Conservation (phyloP, 2,113 vertebrate species). For the Hiodon tergisus region DNA sequence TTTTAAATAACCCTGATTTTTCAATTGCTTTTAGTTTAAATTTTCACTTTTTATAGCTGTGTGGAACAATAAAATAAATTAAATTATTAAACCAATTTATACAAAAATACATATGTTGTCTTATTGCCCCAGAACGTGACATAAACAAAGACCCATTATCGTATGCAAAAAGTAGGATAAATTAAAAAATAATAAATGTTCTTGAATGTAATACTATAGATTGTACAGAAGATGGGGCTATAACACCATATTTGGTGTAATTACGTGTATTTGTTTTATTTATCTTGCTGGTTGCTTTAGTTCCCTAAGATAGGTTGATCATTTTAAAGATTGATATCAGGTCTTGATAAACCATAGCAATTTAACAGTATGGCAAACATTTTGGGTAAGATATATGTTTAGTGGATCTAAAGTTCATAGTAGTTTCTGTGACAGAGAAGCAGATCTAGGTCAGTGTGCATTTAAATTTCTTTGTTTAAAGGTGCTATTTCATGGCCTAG, state of each 20-base stretch:
- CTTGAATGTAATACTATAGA: conserved; percentile 37
- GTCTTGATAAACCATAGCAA: background rate
- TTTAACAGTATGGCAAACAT: background rate
- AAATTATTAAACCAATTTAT: too few relatives aligned
- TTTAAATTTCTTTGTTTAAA: background rate
- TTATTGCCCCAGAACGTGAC: too few relatives aligned
- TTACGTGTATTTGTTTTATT: background rate
- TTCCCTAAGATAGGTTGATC: too few relatives aligned
- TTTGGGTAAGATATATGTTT: background rate
- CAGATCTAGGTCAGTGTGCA: background rate
- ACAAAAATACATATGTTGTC: too few relatives aligned
- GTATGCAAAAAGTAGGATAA: too few relatives aligned
- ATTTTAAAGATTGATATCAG: background rate
- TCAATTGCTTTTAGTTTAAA: too few relatives aligned
- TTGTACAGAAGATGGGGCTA: conserved; percentile 52
- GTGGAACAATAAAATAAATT: too few relatives aligned
- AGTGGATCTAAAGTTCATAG: background rate
- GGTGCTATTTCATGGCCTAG: background rate
- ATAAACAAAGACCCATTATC: too few relatives aligned
- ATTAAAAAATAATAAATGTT: too few relatives aligned
- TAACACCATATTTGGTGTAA: conserved; percentile 39
- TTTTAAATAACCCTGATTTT: too few relatives aligned
- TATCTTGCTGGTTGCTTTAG: background rate
- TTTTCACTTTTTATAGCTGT: too few relatives aligned
- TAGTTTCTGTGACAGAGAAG: background rate